Base-by-base conservation (phyloP, 2,888 invertebrate genomes). In the Aphrophora alni region DNA sequence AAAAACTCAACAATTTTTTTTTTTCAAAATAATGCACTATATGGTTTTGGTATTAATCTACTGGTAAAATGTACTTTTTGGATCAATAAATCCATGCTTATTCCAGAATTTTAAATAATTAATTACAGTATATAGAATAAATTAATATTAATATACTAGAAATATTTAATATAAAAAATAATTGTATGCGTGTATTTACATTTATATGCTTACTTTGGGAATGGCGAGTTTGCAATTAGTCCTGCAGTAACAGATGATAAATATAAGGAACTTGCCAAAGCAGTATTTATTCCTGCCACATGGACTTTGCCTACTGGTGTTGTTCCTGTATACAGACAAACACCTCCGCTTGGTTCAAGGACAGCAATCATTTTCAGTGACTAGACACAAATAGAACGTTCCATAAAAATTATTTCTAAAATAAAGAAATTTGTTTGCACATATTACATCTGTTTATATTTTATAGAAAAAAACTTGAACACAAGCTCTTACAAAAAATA, bases 311-410 rank as follows among this genome's bases (percentile, higher is more conserved):
- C 96, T 74, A 98, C 94, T 85, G 93, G 91, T 80, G 91, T 92
- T 17, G 93, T 91, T 5, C 98, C 98, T 0, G 96, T 96, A 88
- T 97, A 97, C 78, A 98, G 89, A 51, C 93, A 92, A 28, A 98
- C 91, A 85, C 93, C 93, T 21, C 95, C 95, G 82, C 91, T 91
- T 51, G 93, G 91, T 88, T 97, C 97, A 71, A 98, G 90, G 70
- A 96, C 91, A 0, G 96, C 94, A 78, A 97, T 92, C 94, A 97
- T 94, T 86, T 95, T 93, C 86, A 96, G 89, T 85, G 90, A 90
- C 91, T 93, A 85, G 44, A 89, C 87, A 73, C 81, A 82, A 78
- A 82, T 75, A 25, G 8, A 79, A 8, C 26, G 12, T 24, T 44
- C 51, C 14, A 14, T 44, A 44, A 44, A 44, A 44, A 10, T 44